Base-by-base conservation (phyloP, 2,113 vertebrate species). In the Peromyscus californicus region DNA sequence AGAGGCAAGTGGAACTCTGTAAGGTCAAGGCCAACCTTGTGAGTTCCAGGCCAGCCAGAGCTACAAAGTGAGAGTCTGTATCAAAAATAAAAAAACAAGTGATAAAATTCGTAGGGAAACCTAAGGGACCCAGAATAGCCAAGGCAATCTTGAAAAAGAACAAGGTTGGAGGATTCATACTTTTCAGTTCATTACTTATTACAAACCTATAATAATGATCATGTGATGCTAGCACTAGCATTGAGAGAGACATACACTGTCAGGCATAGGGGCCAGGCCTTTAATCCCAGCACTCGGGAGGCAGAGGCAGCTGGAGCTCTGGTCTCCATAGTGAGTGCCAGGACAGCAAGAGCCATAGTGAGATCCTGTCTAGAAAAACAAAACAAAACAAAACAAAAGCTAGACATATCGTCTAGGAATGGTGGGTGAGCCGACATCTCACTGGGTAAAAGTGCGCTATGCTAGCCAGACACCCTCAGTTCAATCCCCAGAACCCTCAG, bases 211-310 rank as follows among this genome's bases (percentile, higher is more conserved):
- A 86, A 45, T 45, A 86, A 67, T 48, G 29, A 36, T 36, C 51
- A 51, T 33, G 61, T 31, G 57, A 42, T 63, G 7, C 16, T n/a
- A 72, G 65, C 65, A 39, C 39, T 67, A 67, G 84, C 42, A 48
- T 45, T 33, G 48, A 70, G 65, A 51, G 2, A 87, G 65, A 24
- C 31, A 36, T 36, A 48, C 33, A 26, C 15, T 59, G 54, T 11
- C 17, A 19, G 54, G 4, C 1, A 7, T 13, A 3, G 54, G 1
- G 21, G 6, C 5, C 9, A 59, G 1, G 10, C 54, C 79, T 82
- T 82, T 82, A 59, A n/a, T 59, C 54, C 79, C 54, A 59, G 79
- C 21, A 39, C 79, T 59, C 12, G 2, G 79, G 21, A 4, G 21
- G 79, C 54, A 82, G 51, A n/a, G 2, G 51, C 3, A 82, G 54